Base-by-base conservation (phyloP, 2,797 vertebrate species). In the Moxostoma hubbsi region DNA sequence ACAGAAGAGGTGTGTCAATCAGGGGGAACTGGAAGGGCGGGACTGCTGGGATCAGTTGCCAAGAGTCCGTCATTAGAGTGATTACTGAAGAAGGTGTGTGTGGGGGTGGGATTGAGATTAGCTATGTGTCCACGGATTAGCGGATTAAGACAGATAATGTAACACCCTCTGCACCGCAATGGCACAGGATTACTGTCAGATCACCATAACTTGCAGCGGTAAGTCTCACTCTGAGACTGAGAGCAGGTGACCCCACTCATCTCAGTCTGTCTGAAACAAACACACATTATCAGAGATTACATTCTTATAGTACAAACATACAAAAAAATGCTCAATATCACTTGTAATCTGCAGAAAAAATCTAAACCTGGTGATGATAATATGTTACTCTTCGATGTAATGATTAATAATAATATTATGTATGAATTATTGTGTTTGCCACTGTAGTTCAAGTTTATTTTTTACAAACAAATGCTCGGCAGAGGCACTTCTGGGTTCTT, bases 41-140 rank as follows among this genome's bases (percentile, higher is more conserved):
- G 83, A 82, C 82, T 45, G 87, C 88, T 91, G 87, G 86, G 5
- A 86, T 87, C 86, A 85, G 79, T 90, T 90, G 88, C 85, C 87
- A 80, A 73, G 55, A 87, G 88, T 88, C 89, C 91, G 90, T 93
- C 92, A 92, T 93, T 94, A 93, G 87, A 89, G 91, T 91, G 93
- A 91, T 93, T 94, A 92, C 89, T 90, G 86, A 86, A 89, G 91
- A 86, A 87, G 92, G 94, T 92, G 90, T 90, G 91, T 91, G 90
- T 93, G 86, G 93, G 94, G 95, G 93, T 93, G 92, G 92, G 86
- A 92, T 91, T 87, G 86, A 87, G 86, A 92, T 93, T 93, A 94
- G 89, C 88, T 47, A 86, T 84, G 75, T 75, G 86, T 88, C 88
- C 67, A 85, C 86, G 88, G 88, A 94, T 91, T 94, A 91, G 73